These are phyloP conservation scores for Characodon lateralis DNA, from an alignment of 2,797 vertebrate genomes.

Conservation along the genomic window DNA sequence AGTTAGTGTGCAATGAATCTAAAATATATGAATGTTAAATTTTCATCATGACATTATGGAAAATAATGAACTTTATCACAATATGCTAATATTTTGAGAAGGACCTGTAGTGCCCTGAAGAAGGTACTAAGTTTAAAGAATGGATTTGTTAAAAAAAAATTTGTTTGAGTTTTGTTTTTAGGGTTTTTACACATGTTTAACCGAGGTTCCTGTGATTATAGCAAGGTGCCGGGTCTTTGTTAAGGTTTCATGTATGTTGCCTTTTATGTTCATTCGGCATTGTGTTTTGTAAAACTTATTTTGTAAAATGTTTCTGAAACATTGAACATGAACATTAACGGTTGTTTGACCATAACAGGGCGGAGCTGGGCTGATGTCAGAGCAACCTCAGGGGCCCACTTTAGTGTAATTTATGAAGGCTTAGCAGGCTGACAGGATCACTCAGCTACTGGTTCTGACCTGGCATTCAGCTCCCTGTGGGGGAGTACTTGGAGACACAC, in stretches of 20 bases:
- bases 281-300: not conserved
- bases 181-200: not conserved
- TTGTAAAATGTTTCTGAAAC: not conserved
- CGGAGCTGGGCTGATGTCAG: conserved; percentile 53
- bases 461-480: conserved; percentile 62
- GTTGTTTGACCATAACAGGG: conserved; percentile 61
- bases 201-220: not conserved
- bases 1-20: too few species aligned
- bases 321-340: not conserved
- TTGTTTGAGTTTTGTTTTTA: not conserved
- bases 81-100: too few species aligned
- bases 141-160: too few species aligned
- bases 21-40: too few species aligned
- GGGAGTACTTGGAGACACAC: conserved; percentile 41
- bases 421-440: conserved; percentile 76
- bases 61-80: too few species aligned
- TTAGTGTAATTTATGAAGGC: conserved; percentile 64
- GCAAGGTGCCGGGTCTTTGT: too few species aligned
- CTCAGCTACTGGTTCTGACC: conserved; percentile 73
- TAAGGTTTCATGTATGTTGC: not conserved
- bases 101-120: not conserved
- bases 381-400: conserved; percentile 69
- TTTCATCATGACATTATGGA: too few species aligned
- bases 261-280: not conserved
- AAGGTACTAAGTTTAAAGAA: not conserved